phyloP scores from a whole-genome alignment of 2,113 vertebrate species.

The Sylvia atricapilla region DNA sequence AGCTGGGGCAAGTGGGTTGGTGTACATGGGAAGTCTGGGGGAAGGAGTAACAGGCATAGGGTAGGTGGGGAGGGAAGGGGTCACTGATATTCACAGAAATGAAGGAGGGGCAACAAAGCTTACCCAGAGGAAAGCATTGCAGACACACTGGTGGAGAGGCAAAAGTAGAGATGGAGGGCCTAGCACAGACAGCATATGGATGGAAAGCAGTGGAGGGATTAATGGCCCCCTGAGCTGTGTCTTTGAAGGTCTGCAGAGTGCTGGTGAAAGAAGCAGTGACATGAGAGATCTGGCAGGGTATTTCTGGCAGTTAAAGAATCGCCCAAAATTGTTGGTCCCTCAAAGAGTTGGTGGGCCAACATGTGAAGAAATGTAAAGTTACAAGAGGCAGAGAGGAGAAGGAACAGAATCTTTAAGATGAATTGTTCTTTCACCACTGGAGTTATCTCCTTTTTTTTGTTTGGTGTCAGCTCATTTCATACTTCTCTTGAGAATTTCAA shows the following conservation, averaged over 20 bases:
- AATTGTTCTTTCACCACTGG: neutral
- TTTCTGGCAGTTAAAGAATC: neutral
- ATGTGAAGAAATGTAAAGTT: neutral
- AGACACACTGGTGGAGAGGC: neutral
- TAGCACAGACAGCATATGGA: rapidly evolving
- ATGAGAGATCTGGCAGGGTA: rapidly evolving
- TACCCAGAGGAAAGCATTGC: neutral
- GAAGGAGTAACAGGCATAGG: neutral
- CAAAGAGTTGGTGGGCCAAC: rapidly evolving
- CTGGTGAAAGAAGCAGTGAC: neutral
- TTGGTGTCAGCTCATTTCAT: neutral
- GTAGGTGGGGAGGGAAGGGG: rapidly evolving
- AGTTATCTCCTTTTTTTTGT: neutral
- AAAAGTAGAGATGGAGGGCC: neutral
- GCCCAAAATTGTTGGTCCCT: rapidly evolving
- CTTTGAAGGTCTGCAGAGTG: neutral
- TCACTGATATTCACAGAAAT: neutral
- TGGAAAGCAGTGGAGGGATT: neutral
- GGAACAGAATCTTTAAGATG: neutral
- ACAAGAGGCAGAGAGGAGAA: neutral
- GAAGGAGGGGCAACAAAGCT: neutral
- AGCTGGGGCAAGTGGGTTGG: neutral
- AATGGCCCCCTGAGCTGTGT: neutral
- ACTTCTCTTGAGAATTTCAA: neutral
- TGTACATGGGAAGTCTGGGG: neutral